Percentiles rank a stretch among this genome's conserved stretches.
These are phyloP conservation scores for Alligator mississippiensis DNA, from an alignment of 2,113 vertebrate species.

Conservation along the genomic window DNA sequence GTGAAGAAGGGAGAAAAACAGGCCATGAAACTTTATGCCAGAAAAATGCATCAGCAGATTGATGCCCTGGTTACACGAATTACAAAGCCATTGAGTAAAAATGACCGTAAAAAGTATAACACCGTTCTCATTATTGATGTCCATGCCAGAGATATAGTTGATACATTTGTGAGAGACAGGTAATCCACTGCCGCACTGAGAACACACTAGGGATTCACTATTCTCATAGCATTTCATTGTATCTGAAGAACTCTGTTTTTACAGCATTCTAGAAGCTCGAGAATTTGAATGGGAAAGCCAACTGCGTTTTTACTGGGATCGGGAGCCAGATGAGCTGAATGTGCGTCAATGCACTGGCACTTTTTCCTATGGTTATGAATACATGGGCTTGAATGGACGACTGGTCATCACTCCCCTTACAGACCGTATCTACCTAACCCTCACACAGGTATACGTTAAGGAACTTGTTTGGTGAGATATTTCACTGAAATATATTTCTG, in stretches of 20 bases:
- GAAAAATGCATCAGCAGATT: conserved; percentile 92
- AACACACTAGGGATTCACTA: rapidly evolving
- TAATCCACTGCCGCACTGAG: not conserved
- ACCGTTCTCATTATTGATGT: conserved; percentile 96
- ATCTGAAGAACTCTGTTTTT: rapidly evolving
- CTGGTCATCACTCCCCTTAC: conserved; percentile 97
- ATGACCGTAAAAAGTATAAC: conserved; percentile 93
- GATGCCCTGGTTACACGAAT: conserved; percentile 91
- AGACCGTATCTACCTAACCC: conserved; percentile 94
- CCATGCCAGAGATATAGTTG: conserved; percentile 94
- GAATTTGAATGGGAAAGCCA: conserved; percentile 99
- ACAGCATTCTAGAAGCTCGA: conserved; percentile 89
- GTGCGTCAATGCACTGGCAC: conserved; percentile 92
- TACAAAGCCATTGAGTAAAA: conserved; percentile 83
- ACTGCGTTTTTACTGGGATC: conserved; percentile 93
- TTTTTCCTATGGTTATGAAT: conserved; percentile 95
- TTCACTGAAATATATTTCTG: not conserved
- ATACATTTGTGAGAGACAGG: conserved; percentile 90
- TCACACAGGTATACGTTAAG: conserved; percentile 88
- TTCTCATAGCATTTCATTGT: not conserved
- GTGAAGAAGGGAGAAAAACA: conserved; percentile 88
- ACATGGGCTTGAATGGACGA: conserved; percentile 96
- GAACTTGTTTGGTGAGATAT: not conserved
- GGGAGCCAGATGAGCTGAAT: conserved; percentile 83
- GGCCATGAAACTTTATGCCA: conserved; percentile 88